A percentile compares a stretch with the other conserved stretches of the same genome.
Conservation (phyloP, 1,140 invertebrate species). For the Leptinotarsa lineolata region DNA sequence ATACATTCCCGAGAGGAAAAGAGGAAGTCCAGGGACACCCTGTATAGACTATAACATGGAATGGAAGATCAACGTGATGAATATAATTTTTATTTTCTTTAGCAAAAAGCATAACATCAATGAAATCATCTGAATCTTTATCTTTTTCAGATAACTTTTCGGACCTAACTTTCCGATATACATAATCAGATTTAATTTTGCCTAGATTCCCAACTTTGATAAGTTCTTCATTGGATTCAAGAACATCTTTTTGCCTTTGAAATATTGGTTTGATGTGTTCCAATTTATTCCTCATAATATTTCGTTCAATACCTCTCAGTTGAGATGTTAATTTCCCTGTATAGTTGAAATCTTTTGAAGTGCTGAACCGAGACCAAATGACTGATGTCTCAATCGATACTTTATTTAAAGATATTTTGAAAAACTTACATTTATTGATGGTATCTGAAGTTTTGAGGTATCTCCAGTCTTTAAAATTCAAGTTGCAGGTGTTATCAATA, state of each 20-base stretch:
- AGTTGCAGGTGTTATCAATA: conserved; percentile 9
- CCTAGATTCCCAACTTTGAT: conserved; percentile 15
- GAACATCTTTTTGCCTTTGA: conserved; percentile 1
- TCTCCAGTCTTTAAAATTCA: conserved; percentile 16
- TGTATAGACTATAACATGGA: conserved; percentile 18
- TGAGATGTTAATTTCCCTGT: conserved; percentile 5
- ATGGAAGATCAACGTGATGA: conserved; percentile 9
- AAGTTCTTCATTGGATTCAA: neutral
- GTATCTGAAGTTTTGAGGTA: neutral
- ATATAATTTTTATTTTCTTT: conserved; percentile 14
- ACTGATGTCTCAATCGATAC: neutral
- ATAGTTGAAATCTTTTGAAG: neutral
- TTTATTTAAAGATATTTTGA: conserved; percentile 7
- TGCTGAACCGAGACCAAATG: conserved; percentile 9
- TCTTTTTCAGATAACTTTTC: conserved; percentile 21
- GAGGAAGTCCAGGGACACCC: no score
- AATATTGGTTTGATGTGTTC: conserved; percentile 11
- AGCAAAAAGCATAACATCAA: conserved; percentile 12
- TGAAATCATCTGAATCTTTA: conserved; percentile 17
- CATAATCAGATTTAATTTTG: conserved; percentile 24
- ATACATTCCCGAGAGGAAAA: no score
- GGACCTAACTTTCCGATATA: conserved; percentile 20
- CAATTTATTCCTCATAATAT: conserved; percentile 11
- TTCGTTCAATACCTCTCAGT: conserved; percentile 12
- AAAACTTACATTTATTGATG: conserved; percentile 9